Percentiles rank a stretch among this genome's conserved stretches.
Evolutionary conservation across 2,888 invertebrate species (phyloP).

Genomic region (Entomobrya multifasciata): DNA sequence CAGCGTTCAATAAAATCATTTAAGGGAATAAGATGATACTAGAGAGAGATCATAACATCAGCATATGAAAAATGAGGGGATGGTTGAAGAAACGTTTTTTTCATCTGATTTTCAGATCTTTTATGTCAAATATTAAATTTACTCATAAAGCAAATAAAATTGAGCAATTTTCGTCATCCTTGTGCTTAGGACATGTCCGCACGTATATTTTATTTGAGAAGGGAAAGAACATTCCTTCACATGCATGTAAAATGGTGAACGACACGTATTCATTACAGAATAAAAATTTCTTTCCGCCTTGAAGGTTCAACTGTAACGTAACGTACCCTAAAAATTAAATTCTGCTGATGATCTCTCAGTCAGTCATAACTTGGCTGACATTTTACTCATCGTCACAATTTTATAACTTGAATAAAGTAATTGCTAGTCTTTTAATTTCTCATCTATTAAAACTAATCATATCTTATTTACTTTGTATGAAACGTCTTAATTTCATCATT

Average conservation of each 20-base stretch:
- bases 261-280: constrained; percentile 56
- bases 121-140: constrained; percentile 13
- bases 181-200: constrained; percentile 20
- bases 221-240: constrained; percentile 25
- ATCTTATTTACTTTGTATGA: not conserved
- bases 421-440: constrained; percentile 6
- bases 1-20: constrained; percentile 18
- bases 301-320: constrained; percentile 7
- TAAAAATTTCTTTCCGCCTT: constrained; percentile 7
- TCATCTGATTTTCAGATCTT: not conserved
- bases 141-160: constrained; percentile 8
- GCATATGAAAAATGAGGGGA: not conserved
- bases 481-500: constrained; percentile 9
- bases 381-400: not conserved
- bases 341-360: too few species aligned
- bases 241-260: constrained; percentile 47
- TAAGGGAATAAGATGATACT: not conserved
- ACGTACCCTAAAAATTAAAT: constrained; percentile 53
- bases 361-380: too few species aligned
- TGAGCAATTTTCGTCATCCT: constrained; percentile 6
- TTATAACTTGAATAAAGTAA: constrained; percentile 30
- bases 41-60: not conserved
- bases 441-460: not conserved
- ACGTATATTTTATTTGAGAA: constrained; percentile 20
- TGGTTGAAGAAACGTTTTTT: constrained; percentile 25